These are phyloP conservation scores for Incurvaria masculella DNA, from an alignment of 2,888 invertebrate species.

Conservation along the genomic window DNA sequence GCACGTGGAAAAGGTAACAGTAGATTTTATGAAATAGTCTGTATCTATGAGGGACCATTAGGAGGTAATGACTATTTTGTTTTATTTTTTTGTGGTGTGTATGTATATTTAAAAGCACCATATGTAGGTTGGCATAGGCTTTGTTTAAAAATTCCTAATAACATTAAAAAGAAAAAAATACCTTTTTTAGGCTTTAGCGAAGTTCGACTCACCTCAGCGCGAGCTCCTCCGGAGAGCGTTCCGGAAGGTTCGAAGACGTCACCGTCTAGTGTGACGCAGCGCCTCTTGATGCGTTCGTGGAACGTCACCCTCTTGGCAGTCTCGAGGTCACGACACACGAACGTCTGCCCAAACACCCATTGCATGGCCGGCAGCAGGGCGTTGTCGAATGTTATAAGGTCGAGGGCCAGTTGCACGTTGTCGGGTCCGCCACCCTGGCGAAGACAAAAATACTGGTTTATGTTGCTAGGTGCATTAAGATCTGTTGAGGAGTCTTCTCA, in stretches of 20 bases:
- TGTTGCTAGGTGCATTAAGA: too few species aligned
- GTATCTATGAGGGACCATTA: too few species aligned
- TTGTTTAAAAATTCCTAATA: too few species aligned
- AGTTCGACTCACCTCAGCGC: slow-evolving; percentile 52
- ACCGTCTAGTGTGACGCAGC: slow-evolving; percentile 86
- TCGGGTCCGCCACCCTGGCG: slow-evolving; percentile 62
- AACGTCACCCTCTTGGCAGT: slow-evolving; percentile 80
- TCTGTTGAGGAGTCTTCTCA: too few species aligned
- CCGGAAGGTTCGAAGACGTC: slow-evolving; percentile 91
- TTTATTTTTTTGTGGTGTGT: too few species aligned
- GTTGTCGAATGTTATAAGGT: slow-evolving; percentile 68
- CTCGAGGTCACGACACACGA: slow-evolving; percentile 81
- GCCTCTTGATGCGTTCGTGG: slow-evolving; percentile 62
- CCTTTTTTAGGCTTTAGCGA: too few species aligned
- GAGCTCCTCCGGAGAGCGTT: slow-evolving; percentile 83
- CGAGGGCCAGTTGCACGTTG: slow-evolving; percentile 79
- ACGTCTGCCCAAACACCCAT: slow-evolving; percentile 82
- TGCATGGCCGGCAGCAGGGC: slow-evolving; percentile 74
- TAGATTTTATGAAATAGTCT: too few species aligned
- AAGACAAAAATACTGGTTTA: neutral
- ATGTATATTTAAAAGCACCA: too few species aligned
- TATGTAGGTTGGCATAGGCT: too few species aligned
- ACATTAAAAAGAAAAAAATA: too few species aligned
- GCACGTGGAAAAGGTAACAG: too few species aligned
- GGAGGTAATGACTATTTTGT: too few species aligned